Conservation (phyloP, 2,797 vertebrate genomes). For the Apogon talboti region DNA sequence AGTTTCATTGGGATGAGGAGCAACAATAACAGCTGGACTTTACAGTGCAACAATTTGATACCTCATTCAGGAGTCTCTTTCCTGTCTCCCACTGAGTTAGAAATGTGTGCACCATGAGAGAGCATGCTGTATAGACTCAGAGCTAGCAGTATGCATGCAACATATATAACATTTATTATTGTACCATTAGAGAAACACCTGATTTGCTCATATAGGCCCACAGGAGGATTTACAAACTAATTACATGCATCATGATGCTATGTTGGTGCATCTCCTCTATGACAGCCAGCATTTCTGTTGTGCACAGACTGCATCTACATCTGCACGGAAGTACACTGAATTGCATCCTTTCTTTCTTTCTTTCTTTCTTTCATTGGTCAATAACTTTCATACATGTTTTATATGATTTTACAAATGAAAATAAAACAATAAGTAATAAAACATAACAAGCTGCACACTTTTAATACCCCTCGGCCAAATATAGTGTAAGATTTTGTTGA, state of each 20-base stretch:
- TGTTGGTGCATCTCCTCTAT: not conserved
- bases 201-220: not conserved
- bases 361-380: too few species aligned
- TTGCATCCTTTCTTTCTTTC: not conserved
- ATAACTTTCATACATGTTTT: too few species aligned
- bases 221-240: not conserved
- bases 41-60: constrained; percentile 59
- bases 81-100: constrained; percentile 52
- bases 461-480: too few species aligned
- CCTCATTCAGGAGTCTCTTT: constrained; percentile 65
- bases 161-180: too few species aligned
- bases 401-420: too few species aligned
- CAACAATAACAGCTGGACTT: constrained; percentile 74
- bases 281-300: not conserved
- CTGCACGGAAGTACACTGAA: not conserved
- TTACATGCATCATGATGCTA: not conserved
- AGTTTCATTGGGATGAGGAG: constrained; percentile 48
- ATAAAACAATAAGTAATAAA: too few species aligned
- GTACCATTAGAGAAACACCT: too few species aligned
- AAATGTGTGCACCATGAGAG: constrained; percentile 17
- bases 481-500: too few species aligned
- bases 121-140: constrained; percentile 5
- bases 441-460: too few species aligned
- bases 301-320: not conserved
- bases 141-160: too few species aligned